Evolutionary conservation across 1,140 invertebrate genomes (phyloP).

Genomic region (Bombus turneri): DNA sequence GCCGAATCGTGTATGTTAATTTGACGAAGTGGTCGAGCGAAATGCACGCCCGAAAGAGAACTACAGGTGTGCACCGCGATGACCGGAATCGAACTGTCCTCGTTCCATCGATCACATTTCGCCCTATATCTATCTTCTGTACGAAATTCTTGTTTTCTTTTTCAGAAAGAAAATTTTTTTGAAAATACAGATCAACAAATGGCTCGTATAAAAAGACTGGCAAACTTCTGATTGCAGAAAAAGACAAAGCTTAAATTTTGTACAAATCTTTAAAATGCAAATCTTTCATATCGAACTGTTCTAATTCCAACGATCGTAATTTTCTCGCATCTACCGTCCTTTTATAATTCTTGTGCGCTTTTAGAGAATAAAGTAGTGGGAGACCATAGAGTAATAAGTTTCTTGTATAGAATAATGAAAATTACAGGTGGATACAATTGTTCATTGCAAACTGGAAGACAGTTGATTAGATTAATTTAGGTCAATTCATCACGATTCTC

Average conservation of each 20-base stretch:
- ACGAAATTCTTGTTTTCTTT: neutral
- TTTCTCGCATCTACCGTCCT: neutral
- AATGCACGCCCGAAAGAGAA: slow-evolving; percentile 43
- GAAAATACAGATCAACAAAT: too few relatives aligned
- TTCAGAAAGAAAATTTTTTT: too few relatives aligned
- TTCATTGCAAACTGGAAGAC: too few relatives aligned
- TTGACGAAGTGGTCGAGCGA: slow-evolving; percentile 52
- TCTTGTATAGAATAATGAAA: too few relatives aligned
- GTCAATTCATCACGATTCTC: too few relatives aligned
- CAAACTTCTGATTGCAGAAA: too few relatives aligned
- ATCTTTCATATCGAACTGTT: neutral
- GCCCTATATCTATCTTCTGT: neutral
- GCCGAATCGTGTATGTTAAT: slow-evolving; percentile 56
- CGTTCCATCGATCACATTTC: slow-evolving; percentile 5
- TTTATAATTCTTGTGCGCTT: too few relatives aligned
- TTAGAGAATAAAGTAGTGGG: too few relatives aligned
- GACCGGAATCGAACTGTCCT: slow-evolving; percentile 3
- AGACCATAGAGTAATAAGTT: too few relatives aligned
- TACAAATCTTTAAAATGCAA: neutral
- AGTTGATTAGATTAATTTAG: too few relatives aligned
- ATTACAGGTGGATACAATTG: too few relatives aligned
- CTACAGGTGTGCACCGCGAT: slow-evolving; percentile 16
- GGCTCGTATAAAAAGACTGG: too few relatives aligned
- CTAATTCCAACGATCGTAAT: neutral
- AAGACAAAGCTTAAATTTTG: neutral